Evolutionary conservation across 2,797 vertebrate species (phyloP).

Genomic region (Melanotaenia pygmaea): DNA sequence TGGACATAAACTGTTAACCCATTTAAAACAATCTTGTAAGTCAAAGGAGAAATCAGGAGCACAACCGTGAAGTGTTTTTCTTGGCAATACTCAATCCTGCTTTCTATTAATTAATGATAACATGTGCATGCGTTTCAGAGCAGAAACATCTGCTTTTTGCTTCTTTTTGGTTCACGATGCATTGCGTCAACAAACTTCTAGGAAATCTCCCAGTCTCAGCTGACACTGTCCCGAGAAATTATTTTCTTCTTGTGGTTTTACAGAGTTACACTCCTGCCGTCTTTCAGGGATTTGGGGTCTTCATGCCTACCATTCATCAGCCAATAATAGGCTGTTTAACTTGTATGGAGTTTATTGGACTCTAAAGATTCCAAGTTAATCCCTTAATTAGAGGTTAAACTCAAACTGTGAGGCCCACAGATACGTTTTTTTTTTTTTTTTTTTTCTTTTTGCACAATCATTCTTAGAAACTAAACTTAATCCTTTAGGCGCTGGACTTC

Average conservation of each 20-base stretch:
- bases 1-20: not conserved
- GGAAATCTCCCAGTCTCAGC: slow-evolving; percentile 20
- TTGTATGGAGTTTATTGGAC: not conserved
- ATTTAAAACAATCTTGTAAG: not conserved
- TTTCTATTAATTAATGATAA: slow-evolving; percentile 12
- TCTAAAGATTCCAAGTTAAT: slow-evolving; percentile 45
- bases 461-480: slow-evolving; percentile 55
- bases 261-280: slow-evolving; percentile 1
- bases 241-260: slow-evolving; percentile 41
- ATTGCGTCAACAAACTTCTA: slow-evolving; percentile 32
- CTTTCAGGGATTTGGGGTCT: slow-evolving; percentile 23
- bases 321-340: slow-evolving; percentile 15
- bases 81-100: not conserved
- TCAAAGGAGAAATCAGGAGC: not conserved
- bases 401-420: slow-evolving; percentile 17
- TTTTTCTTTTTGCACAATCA: not conserved
- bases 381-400: slow-evolving; percentile 57
- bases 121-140: not conserved
- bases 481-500: not conserved
- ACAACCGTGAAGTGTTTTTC: not conserved
- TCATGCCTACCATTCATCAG: slow-evolving; percentile 15
- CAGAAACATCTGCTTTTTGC: slow-evolving; percentile 23
- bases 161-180: slow-evolving; percentile 8
- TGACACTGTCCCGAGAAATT: slow-evolving; percentile 1
- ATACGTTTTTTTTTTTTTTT: slow-evolving; percentile 3